Conservation (phyloP, 2,888 invertebrate genomes). For the Drosophila heteroneura region DNA sequence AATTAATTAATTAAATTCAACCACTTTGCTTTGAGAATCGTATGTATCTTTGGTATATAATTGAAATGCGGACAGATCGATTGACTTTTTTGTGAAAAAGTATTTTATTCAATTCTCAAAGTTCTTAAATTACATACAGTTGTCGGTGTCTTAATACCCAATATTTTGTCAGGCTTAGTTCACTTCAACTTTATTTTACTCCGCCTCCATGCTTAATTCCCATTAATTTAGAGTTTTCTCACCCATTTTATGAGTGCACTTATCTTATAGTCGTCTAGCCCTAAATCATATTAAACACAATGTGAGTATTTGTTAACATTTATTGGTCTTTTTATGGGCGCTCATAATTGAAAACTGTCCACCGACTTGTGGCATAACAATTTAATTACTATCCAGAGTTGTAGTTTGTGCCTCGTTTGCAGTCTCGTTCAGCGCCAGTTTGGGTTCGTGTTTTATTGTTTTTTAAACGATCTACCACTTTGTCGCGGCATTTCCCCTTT, state of each 20-base stretch:
- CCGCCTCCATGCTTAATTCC: slow-evolving; percentile 20
- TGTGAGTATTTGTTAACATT: slow-evolving; percentile 52
- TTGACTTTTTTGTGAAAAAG: neutral
- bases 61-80: neutral
- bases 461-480: slow-evolving; percentile 82
- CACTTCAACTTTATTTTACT: slow-evolving; percentile 2
- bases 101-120: neutral
- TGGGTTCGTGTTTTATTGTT: slow-evolving; percentile 76
- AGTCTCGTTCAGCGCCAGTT: slow-evolving; percentile 23
- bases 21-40: neutral
- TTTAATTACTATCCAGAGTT: slow-evolving; percentile 70
- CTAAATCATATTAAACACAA: slow-evolving; percentile 48
- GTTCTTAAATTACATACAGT: neutral
- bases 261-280: slow-evolving; percentile 35
- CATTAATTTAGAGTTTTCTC: slow-evolving; percentile 35
- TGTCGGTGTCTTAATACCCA: neutral
- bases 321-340: slow-evolving; percentile 64
- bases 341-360: slow-evolving; percentile 62
- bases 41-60: neutral
- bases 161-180: neutral
- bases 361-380: slow-evolving; percentile 69
- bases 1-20: neutral
- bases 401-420: slow-evolving; percentile 37
- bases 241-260: slow-evolving; percentile 37
- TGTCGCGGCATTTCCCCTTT: slow-evolving; percentile 61